A percentile compares a stretch with the other conserved stretches of the same genome.
Conservation (phyloP, 1,140 invertebrate species). For the Cyclargus thomasi region DNA sequence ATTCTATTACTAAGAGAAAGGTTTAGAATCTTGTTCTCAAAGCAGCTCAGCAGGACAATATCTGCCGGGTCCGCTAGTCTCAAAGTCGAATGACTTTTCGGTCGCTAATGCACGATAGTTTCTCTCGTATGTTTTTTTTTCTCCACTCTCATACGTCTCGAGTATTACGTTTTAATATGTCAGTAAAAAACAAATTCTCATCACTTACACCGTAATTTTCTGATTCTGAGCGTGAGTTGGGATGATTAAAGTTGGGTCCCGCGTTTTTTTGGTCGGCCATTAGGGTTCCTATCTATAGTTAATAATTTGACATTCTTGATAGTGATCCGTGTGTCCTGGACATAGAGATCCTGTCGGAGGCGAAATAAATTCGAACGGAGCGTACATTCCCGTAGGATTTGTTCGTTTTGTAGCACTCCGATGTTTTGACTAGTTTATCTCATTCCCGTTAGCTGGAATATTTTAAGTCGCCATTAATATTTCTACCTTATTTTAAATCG, state of each 20-base stretch:
- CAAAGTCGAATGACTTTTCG: too few relatives aligned
- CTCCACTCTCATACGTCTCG: too few relatives aligned
- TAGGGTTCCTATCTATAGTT: conserved; percentile 31
- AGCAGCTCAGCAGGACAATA: too few relatives aligned
- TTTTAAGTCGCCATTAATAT: background rate
- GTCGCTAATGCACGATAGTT: too few relatives aligned
- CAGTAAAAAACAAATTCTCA: background rate
- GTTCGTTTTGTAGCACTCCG: conserved; percentile 38
- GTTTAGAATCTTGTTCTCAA: too few relatives aligned
- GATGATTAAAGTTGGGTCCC: conserved; percentile 11
- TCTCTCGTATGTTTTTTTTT: too few relatives aligned
- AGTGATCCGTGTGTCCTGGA: too few relatives aligned
- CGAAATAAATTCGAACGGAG: too few relatives aligned
- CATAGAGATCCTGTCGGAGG: too few relatives aligned
- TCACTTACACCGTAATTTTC: conserved; percentile 12
- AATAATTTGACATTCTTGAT: too few relatives aligned
- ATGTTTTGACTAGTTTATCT: conserved; percentile 15
- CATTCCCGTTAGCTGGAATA: background rate
- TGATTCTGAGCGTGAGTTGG: conserved; percentile 1
- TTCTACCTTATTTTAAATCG: background rate
- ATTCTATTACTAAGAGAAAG: too few relatives aligned
- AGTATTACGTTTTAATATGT: background rate
- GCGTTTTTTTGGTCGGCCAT: conserved; percentile 23
- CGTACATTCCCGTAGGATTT: conserved; percentile 36
- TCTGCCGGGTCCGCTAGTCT: too few relatives aligned